Base-by-base conservation (phyloP, 2,113 vertebrate species). In the Sardina pilchardus region DNA sequence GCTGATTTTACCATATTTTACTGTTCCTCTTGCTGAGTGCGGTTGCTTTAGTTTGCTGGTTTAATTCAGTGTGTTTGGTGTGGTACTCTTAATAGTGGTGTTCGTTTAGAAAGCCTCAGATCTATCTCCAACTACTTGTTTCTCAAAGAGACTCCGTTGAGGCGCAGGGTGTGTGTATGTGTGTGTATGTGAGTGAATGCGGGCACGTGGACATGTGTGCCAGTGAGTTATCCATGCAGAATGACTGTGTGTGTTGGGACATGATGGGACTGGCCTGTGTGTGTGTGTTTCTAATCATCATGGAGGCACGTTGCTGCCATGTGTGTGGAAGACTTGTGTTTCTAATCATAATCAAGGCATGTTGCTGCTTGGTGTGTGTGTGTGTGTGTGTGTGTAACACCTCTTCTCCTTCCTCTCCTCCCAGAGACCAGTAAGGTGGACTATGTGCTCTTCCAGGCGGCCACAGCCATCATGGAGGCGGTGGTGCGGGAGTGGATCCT, bases 391-490 rank as follows among this genome's bases (percentile, higher is more conserved):
- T n/a, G 10, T 82, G 43, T 12, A n/a, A 21, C 9, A 10, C n/a
- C 14, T 34, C 48, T 81, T 56, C 48, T 91, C 89, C n/a, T n/a
- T 84, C 10, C 81, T 93, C 90, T 89, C 85, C 50, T 88, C 81
- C 47, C 96, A 99, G 98, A 99, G 96, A 99, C 98, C 88, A 99
- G 98, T 94, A 99, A 99, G 94, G 98, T 99, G 95, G 98, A 99
- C 92, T 99, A 99, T 91, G 98, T 99, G 90, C 96, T 99, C 92
- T 99, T 99, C 91, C 97, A 99, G 96, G 98, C 98, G 80, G 98
- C 98, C 90, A 99, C 98, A 1, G 97, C 98, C 14, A 94, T 99
- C 93, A 99, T 99, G 98, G 98, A 99, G 95, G 98, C 98, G 0
- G 98, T 98, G 89, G 98, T 99, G 84, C 95, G 98, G 87, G 98